These are phyloP conservation scores for Plectropomus leopardus DNA, from an alignment of 2,113 vertebrate species.

Conservation along the genomic window DNA sequence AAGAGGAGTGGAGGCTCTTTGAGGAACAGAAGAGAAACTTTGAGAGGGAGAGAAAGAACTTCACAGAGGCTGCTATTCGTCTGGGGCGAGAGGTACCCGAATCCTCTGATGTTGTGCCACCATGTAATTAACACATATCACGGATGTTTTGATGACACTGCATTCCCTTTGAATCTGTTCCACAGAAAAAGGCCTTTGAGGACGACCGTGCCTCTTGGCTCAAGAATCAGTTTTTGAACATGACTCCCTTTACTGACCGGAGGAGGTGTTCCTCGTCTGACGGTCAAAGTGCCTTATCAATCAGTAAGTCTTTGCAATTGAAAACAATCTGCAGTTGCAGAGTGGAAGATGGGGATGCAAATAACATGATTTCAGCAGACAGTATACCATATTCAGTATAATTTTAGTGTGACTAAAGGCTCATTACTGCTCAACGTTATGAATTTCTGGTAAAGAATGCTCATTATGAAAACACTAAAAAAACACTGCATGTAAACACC, in stretches of 20 bases:
- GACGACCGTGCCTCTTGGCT: constrained; percentile 93
- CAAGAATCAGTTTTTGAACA: constrained; percentile 96
- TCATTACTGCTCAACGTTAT: too few species aligned
- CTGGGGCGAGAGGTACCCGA: constrained; percentile 91
- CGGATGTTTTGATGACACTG: neutral
- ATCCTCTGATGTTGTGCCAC: neutral
- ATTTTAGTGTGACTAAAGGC: neutral
- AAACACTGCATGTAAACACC: neutral
- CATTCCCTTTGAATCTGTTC: neutral
- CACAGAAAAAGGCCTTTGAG: constrained; percentile 93
- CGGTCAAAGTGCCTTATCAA: constrained; percentile 89
- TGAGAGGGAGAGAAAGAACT: constrained; percentile 93
- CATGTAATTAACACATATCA: neutral
- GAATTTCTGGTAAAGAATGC: neutral
- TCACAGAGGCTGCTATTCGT: constrained; percentile 97
- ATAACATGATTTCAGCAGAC: neutral
- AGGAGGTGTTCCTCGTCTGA: constrained; percentile 88
- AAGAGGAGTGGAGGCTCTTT: constrained; percentile 96
- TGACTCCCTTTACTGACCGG: constrained; percentile 90
- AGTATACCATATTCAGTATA: neutral
- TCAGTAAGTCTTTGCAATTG: constrained; percentile 85
- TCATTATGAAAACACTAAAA: neutral
- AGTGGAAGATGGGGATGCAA: neutral
- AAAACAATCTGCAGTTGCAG: too few species aligned
- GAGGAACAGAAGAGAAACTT: constrained; percentile 96